Evolutionary conservation across 2,113 vertebrate genomes (phyloP).

Genomic region (Ivindomyrus marchei): DNA sequence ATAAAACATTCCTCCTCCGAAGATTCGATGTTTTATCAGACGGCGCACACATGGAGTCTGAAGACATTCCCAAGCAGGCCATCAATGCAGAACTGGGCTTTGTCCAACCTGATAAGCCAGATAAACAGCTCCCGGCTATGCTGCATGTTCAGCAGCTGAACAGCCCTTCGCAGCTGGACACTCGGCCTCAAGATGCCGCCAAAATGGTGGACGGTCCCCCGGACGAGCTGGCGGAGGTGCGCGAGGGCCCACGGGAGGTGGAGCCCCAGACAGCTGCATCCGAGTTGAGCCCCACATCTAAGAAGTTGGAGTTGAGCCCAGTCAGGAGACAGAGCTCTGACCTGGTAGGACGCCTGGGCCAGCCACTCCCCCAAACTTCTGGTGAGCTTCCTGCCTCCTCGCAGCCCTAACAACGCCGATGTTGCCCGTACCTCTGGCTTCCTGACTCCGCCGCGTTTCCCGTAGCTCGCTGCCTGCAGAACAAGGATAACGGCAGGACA

Average conservation of each 20-base stretch:
- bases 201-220: not conserved
- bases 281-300: not conserved
- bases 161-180: not conserved
- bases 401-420: not conserved
- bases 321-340: not conserved
- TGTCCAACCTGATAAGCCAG: not conserved
- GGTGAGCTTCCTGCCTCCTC: not conserved
- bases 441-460: not conserved
- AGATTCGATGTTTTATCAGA: not conserved
- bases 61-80: not conserved
- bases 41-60: not conserved
- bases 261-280: not conserved
- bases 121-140: not conserved
- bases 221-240: not conserved
- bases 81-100: not conserved
- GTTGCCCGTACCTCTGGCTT: not conserved
- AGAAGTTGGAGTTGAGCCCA: not conserved
- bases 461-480: conserved; percentile 5
- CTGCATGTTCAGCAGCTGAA: not conserved
- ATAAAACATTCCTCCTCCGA: not conserved
- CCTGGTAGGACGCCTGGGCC: not conserved
- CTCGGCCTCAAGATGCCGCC: not conserved
- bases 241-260: not conserved
- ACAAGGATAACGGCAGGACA: not conserved
- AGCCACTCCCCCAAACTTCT: not conserved